Conservation (phyloP, 2,113 vertebrate genomes). For the Pao palembangensis region DNA sequence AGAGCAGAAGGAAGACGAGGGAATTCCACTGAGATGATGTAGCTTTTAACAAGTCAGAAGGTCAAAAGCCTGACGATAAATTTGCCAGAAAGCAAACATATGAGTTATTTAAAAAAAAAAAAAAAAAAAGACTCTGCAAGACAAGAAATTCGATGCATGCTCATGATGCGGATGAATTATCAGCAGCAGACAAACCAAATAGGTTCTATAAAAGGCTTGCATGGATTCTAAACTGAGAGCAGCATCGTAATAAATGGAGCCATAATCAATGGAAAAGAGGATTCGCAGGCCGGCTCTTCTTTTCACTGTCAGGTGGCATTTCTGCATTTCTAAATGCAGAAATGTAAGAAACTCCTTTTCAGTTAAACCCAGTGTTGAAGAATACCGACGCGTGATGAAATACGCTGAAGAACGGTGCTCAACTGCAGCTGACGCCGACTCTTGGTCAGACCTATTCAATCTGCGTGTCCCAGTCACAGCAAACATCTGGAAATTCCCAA, state of each 20-base stretch:
- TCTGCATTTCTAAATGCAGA: neutral
- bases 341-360: neutral
- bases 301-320: neutral
- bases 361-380: neutral
- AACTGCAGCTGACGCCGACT: neutral
- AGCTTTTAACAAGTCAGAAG: conserved; percentile 20
- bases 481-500: neutral
- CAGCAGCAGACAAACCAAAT: neutral
- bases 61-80: neutral
- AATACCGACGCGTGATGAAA: neutral
- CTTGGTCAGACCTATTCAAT: too few relatives aligned
- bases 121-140: too few relatives aligned
- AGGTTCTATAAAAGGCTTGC: neutral
- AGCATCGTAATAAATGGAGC: too few relatives aligned
- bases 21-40: conserved; percentile 23
- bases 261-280: neutral
- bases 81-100: neutral
- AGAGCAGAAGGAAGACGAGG: neutral
- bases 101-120: neutral
- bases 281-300: neutral
- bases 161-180: neutral
- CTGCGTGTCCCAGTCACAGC: too few relatives aligned
- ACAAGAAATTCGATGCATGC: neutral
- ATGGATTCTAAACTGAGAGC: too few relatives aligned
- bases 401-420: neutral